Conservation (phyloP, 2,888 invertebrate species). For the Salpingus planirostris region DNA sequence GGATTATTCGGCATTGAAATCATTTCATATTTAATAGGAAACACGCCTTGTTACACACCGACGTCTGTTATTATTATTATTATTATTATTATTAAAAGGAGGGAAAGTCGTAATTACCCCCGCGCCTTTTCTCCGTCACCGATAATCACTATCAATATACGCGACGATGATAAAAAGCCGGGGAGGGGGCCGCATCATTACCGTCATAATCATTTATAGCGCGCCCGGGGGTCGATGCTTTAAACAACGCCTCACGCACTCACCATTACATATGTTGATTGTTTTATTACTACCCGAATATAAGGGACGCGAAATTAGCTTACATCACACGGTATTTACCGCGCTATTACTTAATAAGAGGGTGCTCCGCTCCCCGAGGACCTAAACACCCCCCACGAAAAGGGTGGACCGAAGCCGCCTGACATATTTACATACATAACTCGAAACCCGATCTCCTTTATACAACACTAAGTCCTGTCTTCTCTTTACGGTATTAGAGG, state of each 20-base stretch:
- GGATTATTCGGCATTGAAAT: conserved; percentile 38
- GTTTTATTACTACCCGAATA: conserved; percentile 37
- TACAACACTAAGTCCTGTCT: no score
- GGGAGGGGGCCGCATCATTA: no score
- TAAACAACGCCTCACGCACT: conserved; percentile 26
- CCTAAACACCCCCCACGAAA: no score
- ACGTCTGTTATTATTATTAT: no score
- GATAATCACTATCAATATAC: no score
- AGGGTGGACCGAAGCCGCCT: conserved; percentile 25
- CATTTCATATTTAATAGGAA: conserved; percentile 41
- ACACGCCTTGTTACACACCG: conserved; percentile 27
- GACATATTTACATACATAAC: conserved; percentile 34
- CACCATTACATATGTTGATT: conserved; percentile 37
- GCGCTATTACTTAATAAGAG: conserved; percentile 43
- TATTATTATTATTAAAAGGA: no score
- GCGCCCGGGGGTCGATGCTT: no score
- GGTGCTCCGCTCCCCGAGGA: conserved; percentile 30
- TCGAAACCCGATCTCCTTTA: conserved; percentile 32
- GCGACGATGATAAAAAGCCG: no score
- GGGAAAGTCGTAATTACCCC: conserved; percentile 7
- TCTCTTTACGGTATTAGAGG: no score
- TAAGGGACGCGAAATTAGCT: conserved; percentile 38
- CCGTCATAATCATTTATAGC: no score
- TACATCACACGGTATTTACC: conserved; percentile 44
- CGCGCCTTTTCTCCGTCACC: conserved; percentile 21